Evolutionary conservation across 2,888 invertebrate species (phyloP).

Genomic region (Drosophila longiperda): DNA sequence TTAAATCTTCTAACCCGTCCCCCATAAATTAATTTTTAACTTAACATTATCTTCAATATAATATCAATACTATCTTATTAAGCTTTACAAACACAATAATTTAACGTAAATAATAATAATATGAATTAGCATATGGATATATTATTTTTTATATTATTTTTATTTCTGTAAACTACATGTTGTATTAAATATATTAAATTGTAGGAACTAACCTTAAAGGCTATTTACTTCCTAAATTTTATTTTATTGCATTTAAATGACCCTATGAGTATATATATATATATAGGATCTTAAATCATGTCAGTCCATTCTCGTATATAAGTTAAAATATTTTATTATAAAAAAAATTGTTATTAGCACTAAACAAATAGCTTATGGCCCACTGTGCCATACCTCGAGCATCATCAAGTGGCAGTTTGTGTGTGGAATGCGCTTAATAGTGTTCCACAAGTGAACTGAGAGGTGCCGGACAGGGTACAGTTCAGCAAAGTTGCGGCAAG

Average conservation of each 20-base stretch:
- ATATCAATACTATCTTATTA: too few relatives aligned
- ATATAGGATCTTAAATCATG: not conserved
- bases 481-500: slow-evolving; percentile 38
- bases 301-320: not conserved
- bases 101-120: too few relatives aligned
- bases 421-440: slow-evolving; percentile 62
- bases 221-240: too few relatives aligned
- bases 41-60: not conserved
- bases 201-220: too few relatives aligned
- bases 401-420: slow-evolving; percentile 37
- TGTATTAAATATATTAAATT: too few relatives aligned
- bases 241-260: not conserved
- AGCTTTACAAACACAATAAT: too few relatives aligned
- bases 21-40: not conserved
- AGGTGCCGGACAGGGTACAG: not conserved
- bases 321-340: not conserved
- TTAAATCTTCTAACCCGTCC: not conserved
- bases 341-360: not conserved
- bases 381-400: slow-evolving; percentile 29
- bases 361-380: not conserved
- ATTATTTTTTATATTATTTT: not conserved
- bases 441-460: slow-evolving; percentile 27
- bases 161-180: not conserved
- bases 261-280: not conserved
- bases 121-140: too few relatives aligned